These are phyloP conservation scores for Ophion costatus DNA, from an alignment of 2,888 invertebrate genomes.

Conservation along the genomic window DNA sequence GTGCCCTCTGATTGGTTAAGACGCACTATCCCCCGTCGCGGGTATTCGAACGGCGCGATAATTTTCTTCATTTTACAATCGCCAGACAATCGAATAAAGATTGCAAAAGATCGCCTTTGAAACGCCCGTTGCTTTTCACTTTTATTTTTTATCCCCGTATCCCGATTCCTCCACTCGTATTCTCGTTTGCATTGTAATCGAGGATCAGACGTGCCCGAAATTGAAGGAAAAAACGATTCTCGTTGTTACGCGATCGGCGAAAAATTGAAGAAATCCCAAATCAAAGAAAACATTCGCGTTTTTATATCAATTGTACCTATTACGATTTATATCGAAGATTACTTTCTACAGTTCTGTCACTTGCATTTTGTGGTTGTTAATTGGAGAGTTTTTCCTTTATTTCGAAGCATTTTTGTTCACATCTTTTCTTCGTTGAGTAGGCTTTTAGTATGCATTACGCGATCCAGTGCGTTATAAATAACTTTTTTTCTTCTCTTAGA, in stretches of 20 bases:
- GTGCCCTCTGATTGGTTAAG: background rate
- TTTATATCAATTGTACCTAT: no score
- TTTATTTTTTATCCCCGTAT: slow-evolving; percentile 62
- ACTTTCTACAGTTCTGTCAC: no score
- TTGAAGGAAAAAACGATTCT: no score
- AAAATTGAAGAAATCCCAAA: no score
- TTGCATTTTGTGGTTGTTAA: no score
- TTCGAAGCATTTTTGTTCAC: no score
- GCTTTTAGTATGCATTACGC: slow-evolving; percentile 52
- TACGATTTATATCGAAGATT: no score
- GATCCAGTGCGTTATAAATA: slow-evolving; percentile 58
- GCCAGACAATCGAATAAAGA: slow-evolving; percentile 52
- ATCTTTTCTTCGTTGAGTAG: slow-evolving; percentile 53
- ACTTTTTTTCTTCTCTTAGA: slow-evolving; percentile 33
- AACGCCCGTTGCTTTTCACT: slow-evolving; percentile 16
- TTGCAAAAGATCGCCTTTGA: slow-evolving; percentile 51
- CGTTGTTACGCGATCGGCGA: no score
- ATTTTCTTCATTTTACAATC: slow-evolving; percentile 2
- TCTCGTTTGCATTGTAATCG: background rate
- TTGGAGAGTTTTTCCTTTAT: no score
- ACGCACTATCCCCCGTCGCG: background rate
- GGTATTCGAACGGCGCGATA: background rate
- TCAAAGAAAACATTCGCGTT: no score
- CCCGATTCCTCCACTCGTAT: slow-evolving; percentile 25
- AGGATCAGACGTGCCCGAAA: background rate